A percentile compares a stretch with the other conserved stretches of the same genome.
phyloP scores from a whole-genome alignment of 2,797 vertebrate species.

The Crenuchus spilurus region DNA sequence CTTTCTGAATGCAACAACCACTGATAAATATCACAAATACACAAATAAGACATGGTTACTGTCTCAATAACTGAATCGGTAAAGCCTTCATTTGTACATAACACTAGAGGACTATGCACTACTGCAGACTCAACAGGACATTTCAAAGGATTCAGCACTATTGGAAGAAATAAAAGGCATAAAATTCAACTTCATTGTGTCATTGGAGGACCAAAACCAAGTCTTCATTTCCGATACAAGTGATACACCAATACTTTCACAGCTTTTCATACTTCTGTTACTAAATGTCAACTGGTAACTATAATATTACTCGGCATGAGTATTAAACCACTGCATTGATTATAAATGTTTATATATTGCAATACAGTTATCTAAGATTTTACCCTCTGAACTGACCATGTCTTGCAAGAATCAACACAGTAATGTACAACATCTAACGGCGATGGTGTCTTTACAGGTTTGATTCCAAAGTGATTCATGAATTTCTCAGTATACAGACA shows the following conservation, averaged over 20 bases:
- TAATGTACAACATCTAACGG: conserved; percentile 30
- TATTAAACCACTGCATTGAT: background rate
- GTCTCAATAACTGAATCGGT: conserved; percentile 47
- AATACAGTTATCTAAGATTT: background rate
- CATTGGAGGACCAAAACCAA: conserved; percentile 7
- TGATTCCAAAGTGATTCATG: conserved; percentile 42
- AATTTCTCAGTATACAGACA: conserved; percentile 57
- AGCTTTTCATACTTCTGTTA: conserved; percentile 4
- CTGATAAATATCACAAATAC: conserved; percentile 48
- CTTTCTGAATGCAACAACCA: conserved; percentile 33
- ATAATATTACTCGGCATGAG: conserved; percentile 2
- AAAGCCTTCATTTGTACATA: conserved; percentile 52
- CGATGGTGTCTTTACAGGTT: conserved; percentile 33
- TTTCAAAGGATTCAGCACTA: background rate
- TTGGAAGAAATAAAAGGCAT: background rate
- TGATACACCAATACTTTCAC: conserved; percentile 21
- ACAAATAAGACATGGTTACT: conserved; percentile 59
- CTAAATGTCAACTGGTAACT: conserved; percentile 20
- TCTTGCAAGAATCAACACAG: conserved; percentile 6
- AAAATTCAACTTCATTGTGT: conserved; percentile 7
- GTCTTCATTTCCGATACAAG: conserved; percentile 21
- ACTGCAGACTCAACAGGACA: conserved; percentile 1
- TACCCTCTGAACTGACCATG: conserved; percentile 16
- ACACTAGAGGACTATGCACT: conserved; percentile 13
- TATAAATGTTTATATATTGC: background rate